phyloP scores from a whole-genome alignment of 2,113 vertebrate genomes.

The Tautogolabrus adspersus region DNA sequence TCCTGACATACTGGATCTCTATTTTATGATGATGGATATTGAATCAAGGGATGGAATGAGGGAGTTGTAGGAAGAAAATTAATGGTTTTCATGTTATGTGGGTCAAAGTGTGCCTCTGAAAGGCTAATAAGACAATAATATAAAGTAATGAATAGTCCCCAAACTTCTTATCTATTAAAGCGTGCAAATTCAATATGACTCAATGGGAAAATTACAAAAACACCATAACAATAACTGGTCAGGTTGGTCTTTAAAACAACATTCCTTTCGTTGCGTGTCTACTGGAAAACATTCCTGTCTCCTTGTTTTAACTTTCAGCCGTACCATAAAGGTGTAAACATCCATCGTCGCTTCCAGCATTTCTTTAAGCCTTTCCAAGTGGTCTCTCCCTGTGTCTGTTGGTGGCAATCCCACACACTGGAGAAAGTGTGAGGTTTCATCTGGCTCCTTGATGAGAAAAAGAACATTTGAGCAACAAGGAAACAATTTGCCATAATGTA shows the following conservation, averaged over 20 bases:
- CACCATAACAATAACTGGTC: slow-evolving; percentile 4
- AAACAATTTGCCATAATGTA: not conserved
- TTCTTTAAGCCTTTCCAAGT: slow-evolving; percentile 70
- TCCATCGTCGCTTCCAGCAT: slow-evolving; percentile 77
- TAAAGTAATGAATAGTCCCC: not conserved
- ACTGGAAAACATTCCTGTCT: not conserved
- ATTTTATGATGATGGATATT: not conserved
- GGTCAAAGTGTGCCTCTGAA: not conserved
- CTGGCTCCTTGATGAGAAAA: slow-evolving; percentile 34
- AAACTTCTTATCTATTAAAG: not conserved
- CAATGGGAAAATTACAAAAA: not conserved
- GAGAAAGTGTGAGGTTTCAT: slow-evolving; percentile 69
- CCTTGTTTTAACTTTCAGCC: not conserved
- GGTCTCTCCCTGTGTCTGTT: slow-evolving; percentile 47
- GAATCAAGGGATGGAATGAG: not conserved
- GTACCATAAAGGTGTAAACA: slow-evolving; percentile 82
- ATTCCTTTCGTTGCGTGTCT: slow-evolving; percentile 2
- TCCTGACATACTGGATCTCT: slow-evolving; percentile 69
- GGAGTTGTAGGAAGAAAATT: not conserved
- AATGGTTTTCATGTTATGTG: not conserved
- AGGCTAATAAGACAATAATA: not conserved
- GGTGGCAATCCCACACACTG: slow-evolving; percentile 76
- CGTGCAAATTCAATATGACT: not conserved
- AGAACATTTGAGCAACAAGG: not conserved
- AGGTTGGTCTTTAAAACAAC: not conserved